These are phyloP conservation scores for Nemopilema nomurai DNA, from an alignment of 30 jellyfish, hydroid and myxozoan genomes.

Conservation along the genomic window DNA sequence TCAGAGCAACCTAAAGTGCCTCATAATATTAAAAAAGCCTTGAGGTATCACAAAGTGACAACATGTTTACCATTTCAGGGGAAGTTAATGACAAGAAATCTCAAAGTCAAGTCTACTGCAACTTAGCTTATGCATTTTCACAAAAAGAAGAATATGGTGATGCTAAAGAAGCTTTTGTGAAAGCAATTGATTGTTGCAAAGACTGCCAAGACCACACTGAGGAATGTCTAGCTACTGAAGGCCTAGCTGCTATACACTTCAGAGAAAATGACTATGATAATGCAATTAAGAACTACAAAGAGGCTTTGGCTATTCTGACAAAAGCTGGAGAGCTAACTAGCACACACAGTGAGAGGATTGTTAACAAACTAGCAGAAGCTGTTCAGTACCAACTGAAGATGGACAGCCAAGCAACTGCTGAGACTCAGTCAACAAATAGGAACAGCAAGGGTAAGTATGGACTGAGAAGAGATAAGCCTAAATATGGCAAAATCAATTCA, in stretches of 20 bases:
- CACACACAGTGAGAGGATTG: constrained; percentile 73
- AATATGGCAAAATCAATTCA: constrained; percentile 52
- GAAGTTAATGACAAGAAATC: constrained; percentile 70
- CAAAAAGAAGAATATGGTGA: constrained; percentile 58
- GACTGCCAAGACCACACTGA: constrained; percentile 76
- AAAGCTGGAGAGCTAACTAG: constrained; percentile 9
- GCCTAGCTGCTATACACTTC: constrained; percentile 82
- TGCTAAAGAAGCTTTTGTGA: constrained; percentile 56
- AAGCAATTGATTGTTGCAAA: constrained; percentile 79
- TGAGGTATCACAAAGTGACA: not conserved
- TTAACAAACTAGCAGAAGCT: constrained; percentile 79
- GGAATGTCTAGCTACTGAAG: constrained; percentile 87
- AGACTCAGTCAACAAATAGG: not conserved
- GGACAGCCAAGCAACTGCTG: not conserved
- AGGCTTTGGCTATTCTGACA: constrained; percentile 63
- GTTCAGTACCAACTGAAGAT: constrained; percentile 44
- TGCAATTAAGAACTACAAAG: constrained; percentile 73
- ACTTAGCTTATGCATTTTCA: constrained; percentile 80
- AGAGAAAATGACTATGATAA: constrained; percentile 68
- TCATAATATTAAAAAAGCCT: no score
- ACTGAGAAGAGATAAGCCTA: constrained; percentile 27
- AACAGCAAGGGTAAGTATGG: constrained; percentile 3
- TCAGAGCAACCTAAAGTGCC: no score
- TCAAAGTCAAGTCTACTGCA: constrained; percentile 70
- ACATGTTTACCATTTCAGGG: constrained; percentile 34